A percentile compares a stretch with the other conserved stretches of the same genome.
Evolutionary conservation across 2,113 vertebrate species (phyloP).

Genomic region (Lampris incognitus): DNA sequence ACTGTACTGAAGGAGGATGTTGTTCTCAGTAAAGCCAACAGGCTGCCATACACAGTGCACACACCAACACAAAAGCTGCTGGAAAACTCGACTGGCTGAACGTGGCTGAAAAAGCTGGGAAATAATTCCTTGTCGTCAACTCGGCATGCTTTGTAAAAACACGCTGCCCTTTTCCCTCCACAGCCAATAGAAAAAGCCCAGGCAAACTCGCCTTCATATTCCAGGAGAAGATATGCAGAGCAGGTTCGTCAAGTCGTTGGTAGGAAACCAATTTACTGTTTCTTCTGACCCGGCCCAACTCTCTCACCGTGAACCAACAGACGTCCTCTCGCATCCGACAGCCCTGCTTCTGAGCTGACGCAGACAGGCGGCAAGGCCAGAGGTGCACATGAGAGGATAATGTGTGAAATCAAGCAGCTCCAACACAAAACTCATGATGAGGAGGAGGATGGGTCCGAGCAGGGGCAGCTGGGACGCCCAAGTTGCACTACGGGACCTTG

Average conservation of each 20-base stretch:
- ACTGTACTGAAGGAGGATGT: slow-evolving; percentile 10
- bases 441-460: slow-evolving; percentile 18
- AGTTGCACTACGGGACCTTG: slow-evolving; percentile 32
- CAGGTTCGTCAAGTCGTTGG: background rate
- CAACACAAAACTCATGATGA: background rate
- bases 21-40: slow-evolving; percentile 11
- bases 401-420: slow-evolving; percentile 12
- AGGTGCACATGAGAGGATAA: slow-evolving; percentile 36
- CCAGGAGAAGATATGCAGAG: background rate
- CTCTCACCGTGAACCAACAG: slow-evolving; percentile 15
- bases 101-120: background rate
- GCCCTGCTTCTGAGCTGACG: background rate
- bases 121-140: slow-evolving; percentile 8
- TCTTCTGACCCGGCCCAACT: background rate
- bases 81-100: slow-evolving; percentile 1
- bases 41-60: slow-evolving; percentile 1
- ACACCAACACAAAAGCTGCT: slow-evolving; percentile 6
- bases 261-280: slow-evolving; percentile 17
- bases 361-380: slow-evolving; percentile 8
- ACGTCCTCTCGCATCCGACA: slow-evolving; percentile 26
- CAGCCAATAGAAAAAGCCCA: slow-evolving; percentile 8
- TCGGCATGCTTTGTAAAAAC: slow-evolving; percentile 4
- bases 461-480: background rate
- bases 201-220: slow-evolving; percentile 2
- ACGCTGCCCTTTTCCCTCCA: background rate